Evolutionary conservation across 1,140 invertebrate genomes (phyloP).

Genomic region (Macrotrachela quadricornifera): DNA sequence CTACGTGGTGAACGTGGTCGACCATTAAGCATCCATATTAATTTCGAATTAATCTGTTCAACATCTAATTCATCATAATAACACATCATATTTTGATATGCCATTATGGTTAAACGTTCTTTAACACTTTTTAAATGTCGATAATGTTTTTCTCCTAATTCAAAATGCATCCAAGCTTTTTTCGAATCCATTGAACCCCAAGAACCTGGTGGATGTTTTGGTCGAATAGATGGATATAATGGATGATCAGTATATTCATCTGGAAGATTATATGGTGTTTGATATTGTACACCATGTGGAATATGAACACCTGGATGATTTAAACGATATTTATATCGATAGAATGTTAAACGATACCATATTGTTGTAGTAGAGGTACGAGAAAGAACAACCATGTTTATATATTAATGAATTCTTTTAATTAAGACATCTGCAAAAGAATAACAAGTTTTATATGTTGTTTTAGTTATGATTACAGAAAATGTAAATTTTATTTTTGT

Average conservation of each 20-base stretch:
- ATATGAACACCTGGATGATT: constrained; percentile 7
- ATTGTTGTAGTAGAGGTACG: no score
- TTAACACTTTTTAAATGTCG: neutral
- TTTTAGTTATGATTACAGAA: no score
- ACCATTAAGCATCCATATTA: neutral
- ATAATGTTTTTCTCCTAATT: constrained; percentile 3
- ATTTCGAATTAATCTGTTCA: neutral
- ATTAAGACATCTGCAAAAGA: no score
- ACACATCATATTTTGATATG: constrained; percentile 2
- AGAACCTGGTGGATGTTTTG: constrained; percentile 1
- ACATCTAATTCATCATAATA: constrained; percentile 4
- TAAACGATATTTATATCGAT: neutral
- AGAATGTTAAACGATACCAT: no score
- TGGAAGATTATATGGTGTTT: neutral
- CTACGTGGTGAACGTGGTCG: neutral
- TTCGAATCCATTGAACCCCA: neutral
- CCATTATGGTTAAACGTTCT: constrained; percentile 1
- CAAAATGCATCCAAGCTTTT: constrained; percentile 3
- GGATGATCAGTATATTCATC: constrained; percentile 4
- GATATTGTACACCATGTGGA: neutral
- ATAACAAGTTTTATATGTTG: no score
- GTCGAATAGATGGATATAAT: constrained; percentile 1
- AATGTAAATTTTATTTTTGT: no score
- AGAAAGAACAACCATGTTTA: no score
- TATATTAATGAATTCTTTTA: no score